Percentiles rank a stretch among this genome's conserved stretches.
phyloP scores from a whole-genome alignment of 2,797 vertebrate species.

The Helarctos malayanus region DNA sequence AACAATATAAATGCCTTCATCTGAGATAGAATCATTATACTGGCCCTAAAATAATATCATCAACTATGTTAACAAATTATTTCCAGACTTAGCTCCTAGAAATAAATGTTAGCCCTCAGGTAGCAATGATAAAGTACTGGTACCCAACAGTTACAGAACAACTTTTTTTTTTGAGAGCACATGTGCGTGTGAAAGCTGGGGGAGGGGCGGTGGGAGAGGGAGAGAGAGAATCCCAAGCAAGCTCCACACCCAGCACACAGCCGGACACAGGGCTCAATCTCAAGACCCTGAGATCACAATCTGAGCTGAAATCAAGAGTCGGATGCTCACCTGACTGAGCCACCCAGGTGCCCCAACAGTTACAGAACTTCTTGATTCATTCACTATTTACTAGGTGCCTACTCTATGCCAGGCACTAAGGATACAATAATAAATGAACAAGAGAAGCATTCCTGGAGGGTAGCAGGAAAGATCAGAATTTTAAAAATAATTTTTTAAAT shows the following conservation, averaged over 20 bases:
- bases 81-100: not conserved
- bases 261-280: not conserved
- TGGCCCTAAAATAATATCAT: not conserved
- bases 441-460: not conserved
- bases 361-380: not conserved
- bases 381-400: not conserved
- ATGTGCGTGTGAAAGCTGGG: not conserved
- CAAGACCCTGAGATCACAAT: not conserved
- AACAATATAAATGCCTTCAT: not conserved
- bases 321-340: not conserved
- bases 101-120: not conserved
- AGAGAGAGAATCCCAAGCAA: not conserved
- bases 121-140: not conserved
- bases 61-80: not conserved
- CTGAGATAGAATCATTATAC: not conserved
- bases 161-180: not conserved
- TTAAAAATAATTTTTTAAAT: not conserved
- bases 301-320: not conserved
- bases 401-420: not conserved
- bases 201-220: not conserved
- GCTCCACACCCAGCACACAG: not conserved
- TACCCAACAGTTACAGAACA: not conserved
- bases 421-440: not conserved
- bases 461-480: not conserved
- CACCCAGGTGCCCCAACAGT: not conserved